Base-by-base conservation (phyloP, 1,140 invertebrate species). In the Saccostrea cuccullata region DNA sequence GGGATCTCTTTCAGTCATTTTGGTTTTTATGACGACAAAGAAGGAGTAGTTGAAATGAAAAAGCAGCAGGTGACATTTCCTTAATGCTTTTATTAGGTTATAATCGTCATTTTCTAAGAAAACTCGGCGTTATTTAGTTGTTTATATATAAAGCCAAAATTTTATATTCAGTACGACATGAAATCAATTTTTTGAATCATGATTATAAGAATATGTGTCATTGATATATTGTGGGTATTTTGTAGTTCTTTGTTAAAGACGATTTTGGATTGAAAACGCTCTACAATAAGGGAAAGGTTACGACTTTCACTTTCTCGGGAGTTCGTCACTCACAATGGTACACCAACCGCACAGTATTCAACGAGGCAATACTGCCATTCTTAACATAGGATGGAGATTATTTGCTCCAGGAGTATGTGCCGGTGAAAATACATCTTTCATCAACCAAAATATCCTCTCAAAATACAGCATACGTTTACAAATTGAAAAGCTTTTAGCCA, bases 1-100 rank as follows among this genome's bases (percentile, higher is more conserved):
- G n/a, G 58, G n/a, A 3, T 20, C 17, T 30, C 26, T 77, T 77
- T 12, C 12, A 77, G 70, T 30, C 70, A 77, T 1, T 77, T 77
- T 77, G 26, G 70, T 13, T 77, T 77, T 30, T 77, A 30, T 30
- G 70, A 77, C 26, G 70, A 77, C 11, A 77, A 77, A 30, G 70
- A 77, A 77, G 30, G 13, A 40, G 26, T 77, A 26, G 70, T 36
- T 3, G 70, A 77, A 77, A 77, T 77, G 70, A 77, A 77, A 26
- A 77, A 77, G 13, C 70, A 77, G 26, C 23, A 77, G 70, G 70
- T 77, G 30, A 77, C 26, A 36, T 15, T 30, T 13, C 8, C 47
- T 47, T 47, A 6, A 47, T 47, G 0, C 0, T 47, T 47, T 47
- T 47, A 2, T 4, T 20, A 13, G 58, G 3, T 13, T 20, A 13